Percentiles rank a stretch among this genome's conserved stretches.
These are phyloP conservation scores for Drosophila nigricruria DNA, from an alignment of 2,888 invertebrate species.

Conservation along the genomic window DNA sequence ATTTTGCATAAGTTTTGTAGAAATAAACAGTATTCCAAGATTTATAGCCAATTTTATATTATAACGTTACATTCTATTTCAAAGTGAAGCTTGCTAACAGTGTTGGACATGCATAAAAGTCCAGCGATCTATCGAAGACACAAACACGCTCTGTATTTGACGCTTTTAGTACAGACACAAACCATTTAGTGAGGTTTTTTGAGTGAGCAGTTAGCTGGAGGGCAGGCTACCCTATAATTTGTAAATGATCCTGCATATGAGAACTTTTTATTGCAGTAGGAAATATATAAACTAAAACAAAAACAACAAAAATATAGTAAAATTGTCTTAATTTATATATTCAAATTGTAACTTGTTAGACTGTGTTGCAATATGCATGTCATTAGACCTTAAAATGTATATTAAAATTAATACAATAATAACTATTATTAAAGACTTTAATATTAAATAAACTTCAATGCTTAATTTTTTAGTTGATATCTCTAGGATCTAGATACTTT, in stretches of 20 bases:
- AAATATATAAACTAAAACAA: background rate
- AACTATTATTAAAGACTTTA: too few species aligned
- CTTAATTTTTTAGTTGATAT: too few species aligned
- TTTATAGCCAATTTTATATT: background rate
- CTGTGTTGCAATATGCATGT: background rate
- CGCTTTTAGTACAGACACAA: conserved; percentile 39
- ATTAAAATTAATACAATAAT: too few species aligned
- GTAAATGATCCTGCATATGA: background rate
- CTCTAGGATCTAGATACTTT: too few species aligned
- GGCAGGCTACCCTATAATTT: background rate
- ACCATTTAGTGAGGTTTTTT: background rate
- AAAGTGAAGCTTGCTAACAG: background rate
- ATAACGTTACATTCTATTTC: background rate
- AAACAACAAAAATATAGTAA: background rate
- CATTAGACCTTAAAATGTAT: background rate
- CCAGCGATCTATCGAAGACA: background rate
- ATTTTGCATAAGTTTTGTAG: too few species aligned
- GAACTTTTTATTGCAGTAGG: background rate
- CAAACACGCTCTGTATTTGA: background rate
- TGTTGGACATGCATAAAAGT: conserved; percentile 8
- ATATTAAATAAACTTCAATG: too few species aligned
- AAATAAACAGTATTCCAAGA: background rate
- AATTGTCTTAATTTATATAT: background rate
- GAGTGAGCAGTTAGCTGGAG: too few species aligned
- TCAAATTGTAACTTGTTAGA: too few species aligned